Evolutionary conservation across 1,140 invertebrate species (phyloP), one percentile per base, ranked within the genome.

Genomic region (Drosophila biarmipes): DNA sequence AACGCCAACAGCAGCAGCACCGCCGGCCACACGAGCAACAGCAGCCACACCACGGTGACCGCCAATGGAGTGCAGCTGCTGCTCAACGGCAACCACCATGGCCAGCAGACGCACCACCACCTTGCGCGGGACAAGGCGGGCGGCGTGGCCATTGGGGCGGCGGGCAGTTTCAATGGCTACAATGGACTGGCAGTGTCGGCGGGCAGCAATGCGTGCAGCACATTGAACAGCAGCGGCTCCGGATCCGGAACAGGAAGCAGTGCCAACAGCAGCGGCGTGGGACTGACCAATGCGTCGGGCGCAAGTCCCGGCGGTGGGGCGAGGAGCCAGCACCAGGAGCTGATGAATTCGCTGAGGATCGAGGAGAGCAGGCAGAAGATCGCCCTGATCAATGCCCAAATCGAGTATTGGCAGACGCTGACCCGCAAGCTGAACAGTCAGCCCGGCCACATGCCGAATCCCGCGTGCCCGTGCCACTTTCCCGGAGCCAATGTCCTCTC

Each of bases 321-420:
- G 29, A 42, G 66, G 0, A 64, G 66, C 6, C 77, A 86, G 42
- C 81, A 90, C 40, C 89, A 89, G 40, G 91, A 92, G 45, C 77
- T 80, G 12, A 73, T 92, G 34, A 80, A 92, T 57, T 59, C 78
- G 15, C 49, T 92, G 61, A 78, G 80, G 11, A 68, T 92, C 38
- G 91, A 92, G 80, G 91, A 92, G 62, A 73, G 91, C 2, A 81
- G 82, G 24, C 69, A 71, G 0, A 92, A 91, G 40, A 92, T 92
- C 17, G 91, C 91, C n/a, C 48, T 92, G 56, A 29, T 92, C 0
- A 90, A 92, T 58, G 91, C 84, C 17, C 91, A 92, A 58, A 92
- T 91, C 21, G 86, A 91, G 27, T 92, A 92, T 24, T 92, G 91
- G 91, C 79, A 86, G 12, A 90, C 90, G n/a, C 43, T 92, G 11